A percentile compares a stretch with the other conserved stretches of the same genome.
Evolutionary conservation across 2,113 vertebrate genomes (phyloP).

Genomic region (Bungarus multicinctus): DNA sequence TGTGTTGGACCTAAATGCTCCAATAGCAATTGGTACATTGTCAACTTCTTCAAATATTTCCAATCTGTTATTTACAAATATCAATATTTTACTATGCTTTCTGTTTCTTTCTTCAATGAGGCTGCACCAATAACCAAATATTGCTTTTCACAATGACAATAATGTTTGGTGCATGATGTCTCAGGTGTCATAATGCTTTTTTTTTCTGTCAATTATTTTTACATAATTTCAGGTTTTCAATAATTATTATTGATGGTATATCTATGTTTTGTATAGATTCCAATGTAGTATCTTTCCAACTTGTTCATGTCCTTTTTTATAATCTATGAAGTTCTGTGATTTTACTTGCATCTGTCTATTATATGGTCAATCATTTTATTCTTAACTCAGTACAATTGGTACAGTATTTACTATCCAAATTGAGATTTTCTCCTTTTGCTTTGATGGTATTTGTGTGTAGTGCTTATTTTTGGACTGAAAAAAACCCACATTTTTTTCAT

Average conservation of each 20-base stretch:
- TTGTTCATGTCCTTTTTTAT: neutral
- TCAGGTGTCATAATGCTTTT: neutral
- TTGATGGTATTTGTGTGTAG: neutral
- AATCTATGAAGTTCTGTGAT: neutral
- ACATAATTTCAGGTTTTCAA: neutral
- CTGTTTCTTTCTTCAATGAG: neutral
- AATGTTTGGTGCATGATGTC: neutral
- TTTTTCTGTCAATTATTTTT: neutral
- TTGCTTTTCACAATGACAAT: neutral
- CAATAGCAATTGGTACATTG: neutral
- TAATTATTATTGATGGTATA: neutral
- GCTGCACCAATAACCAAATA: neutral
- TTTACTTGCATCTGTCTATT: neutral
- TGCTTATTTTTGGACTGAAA: neutral
- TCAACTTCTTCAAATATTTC: neutral
- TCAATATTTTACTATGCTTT: neutral
- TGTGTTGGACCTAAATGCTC: neutral
- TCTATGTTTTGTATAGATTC: neutral
- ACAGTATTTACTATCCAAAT: neutral
- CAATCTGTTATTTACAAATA: neutral
- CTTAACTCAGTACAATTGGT: neutral
- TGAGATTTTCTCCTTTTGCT: neutral
- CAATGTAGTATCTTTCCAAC: neutral
- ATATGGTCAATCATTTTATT: neutral
- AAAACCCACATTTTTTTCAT: neutral